A percentile compares a stretch with the other conserved stretches of the same genome.
Evolutionary conservation across 2,113 vertebrate genomes (phyloP).

Genomic region (Nestor notabilis): DNA sequence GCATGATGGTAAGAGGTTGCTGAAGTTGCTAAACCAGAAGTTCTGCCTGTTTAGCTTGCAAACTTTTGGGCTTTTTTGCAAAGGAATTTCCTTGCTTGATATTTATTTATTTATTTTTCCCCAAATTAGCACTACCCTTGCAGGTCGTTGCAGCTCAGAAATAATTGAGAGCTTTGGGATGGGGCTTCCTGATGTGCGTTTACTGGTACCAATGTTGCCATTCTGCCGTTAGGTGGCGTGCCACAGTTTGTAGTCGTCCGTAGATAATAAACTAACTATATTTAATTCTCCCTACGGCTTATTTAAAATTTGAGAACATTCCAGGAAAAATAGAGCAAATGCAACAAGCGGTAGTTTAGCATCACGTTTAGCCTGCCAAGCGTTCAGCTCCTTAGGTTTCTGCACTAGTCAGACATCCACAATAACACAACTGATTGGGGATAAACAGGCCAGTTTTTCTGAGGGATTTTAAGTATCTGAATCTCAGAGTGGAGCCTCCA

Average conservation of each 20-base stretch:
- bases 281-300: not conserved
- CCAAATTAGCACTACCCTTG: accelerated
- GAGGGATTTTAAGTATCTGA: not conserved
- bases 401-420: not conserved
- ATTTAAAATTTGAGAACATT: not conserved
- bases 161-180: not conserved
- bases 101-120: not conserved
- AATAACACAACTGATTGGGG: not conserved
- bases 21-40: not conserved
- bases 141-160: not conserved
- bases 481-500: not conserved
- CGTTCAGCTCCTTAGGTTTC: not conserved
- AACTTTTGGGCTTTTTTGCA: not conserved
- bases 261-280: not conserved
- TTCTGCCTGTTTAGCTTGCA: not conserved
- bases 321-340: not conserved
- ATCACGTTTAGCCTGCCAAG: not conserved
- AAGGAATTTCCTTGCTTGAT: not conserved
- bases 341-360: not conserved
- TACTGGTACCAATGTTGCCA: accelerated
- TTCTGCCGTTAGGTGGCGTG: not conserved
- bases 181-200: not conserved
- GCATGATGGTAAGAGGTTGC: not conserved
- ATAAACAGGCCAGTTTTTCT: not conserved
- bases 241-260: not conserved